Conservation (phyloP, 2,888 invertebrate species). For the Choreutis nemorana region DNA sequence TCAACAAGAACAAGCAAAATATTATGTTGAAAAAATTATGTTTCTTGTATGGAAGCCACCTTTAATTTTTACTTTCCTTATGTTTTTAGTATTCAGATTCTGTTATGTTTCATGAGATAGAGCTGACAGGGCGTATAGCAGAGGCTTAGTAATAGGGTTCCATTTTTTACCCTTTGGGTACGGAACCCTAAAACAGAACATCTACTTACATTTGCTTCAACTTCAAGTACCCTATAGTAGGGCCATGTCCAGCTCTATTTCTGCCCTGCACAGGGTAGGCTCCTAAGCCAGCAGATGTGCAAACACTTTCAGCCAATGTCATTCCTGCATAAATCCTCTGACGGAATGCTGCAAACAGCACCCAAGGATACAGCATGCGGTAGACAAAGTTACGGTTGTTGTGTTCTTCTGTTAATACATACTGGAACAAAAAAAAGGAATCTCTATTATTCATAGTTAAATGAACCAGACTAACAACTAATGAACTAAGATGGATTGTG, state of each 20-base stretch:
- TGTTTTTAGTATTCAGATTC: too few relatives aligned
- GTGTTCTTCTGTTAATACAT: slow-evolving; percentile 81
- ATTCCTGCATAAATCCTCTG: slow-evolving; percentile 91
- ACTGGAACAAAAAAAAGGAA: slow-evolving; percentile 66
- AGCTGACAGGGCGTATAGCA: too few relatives aligned
- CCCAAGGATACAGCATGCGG: slow-evolving; percentile 85
- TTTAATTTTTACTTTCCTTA: too few relatives aligned
- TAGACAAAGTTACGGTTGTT: slow-evolving; percentile 75
- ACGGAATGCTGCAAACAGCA: slow-evolving; percentile 87
- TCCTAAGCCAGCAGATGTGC: slow-evolving; percentile 89
- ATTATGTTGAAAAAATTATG: too few relatives aligned
- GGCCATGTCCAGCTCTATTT: slow-evolving; percentile 86
- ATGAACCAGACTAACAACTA: too few relatives aligned
- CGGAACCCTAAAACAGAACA: not conserved
- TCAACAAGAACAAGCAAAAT: too few relatives aligned
- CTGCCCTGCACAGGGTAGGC: slow-evolving; percentile 82
- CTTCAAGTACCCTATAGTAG: slow-evolving; percentile 73
- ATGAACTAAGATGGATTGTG: too few relatives aligned
- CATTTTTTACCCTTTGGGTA: too few relatives aligned
- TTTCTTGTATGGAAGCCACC: too few relatives aligned
- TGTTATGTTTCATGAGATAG: too few relatives aligned
- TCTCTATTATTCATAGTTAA: slow-evolving; percentile 1
- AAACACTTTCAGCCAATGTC: slow-evolving; percentile 91
- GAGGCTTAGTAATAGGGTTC: too few relatives aligned
- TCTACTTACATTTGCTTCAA: slow-evolving; percentile 65